phyloP scores from a whole-genome alignment of 1,140 invertebrate species.

The Saccostrea echinata region DNA sequence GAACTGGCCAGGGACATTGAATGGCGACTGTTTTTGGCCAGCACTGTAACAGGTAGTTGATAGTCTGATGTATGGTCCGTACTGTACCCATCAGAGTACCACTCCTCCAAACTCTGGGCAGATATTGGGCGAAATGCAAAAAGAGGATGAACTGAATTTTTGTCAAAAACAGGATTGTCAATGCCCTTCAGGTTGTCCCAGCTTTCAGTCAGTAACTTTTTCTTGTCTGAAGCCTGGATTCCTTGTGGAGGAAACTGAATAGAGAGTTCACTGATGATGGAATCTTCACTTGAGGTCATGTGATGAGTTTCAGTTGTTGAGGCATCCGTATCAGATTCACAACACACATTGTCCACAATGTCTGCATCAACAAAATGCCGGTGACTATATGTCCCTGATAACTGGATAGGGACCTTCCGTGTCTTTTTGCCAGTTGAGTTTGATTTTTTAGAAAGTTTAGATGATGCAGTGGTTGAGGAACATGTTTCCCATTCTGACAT shows the following conservation, averaged over 20 bases:
- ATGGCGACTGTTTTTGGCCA: slow-evolving; percentile 55
- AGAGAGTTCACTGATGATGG: slow-evolving; percentile 33
- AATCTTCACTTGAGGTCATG: slow-evolving; percentile 39
- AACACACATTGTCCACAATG: slow-evolving; percentile 40
- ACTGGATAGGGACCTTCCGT: slow-evolving; percentile 56
- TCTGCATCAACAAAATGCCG: slow-evolving; percentile 63
- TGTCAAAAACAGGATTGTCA: slow-evolving; percentile 49
- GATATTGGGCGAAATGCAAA: slow-evolving; percentile 60
- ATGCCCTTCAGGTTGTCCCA: slow-evolving; percentile 62
- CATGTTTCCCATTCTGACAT: slow-evolving; percentile 50
- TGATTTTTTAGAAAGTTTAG: slow-evolving; percentile 44
- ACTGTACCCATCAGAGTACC: slow-evolving; percentile 67
- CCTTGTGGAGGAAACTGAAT: slow-evolving; percentile 51
- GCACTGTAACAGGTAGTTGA: slow-evolving; percentile 61
- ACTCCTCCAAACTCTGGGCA: slow-evolving; percentile 61
- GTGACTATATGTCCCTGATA: slow-evolving; percentile 67
- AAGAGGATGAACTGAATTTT: slow-evolving; percentile 57
- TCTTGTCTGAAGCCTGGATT: slow-evolving; percentile 51
- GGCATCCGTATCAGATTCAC: slow-evolving; percentile 58
- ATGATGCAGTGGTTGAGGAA: slow-evolving; percentile 55
- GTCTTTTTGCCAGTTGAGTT: slow-evolving; percentile 45
- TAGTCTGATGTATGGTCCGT: slow-evolving; percentile 61
- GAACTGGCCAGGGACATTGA: slow-evolving; percentile 50
- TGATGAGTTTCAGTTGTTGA: slow-evolving; percentile 53
- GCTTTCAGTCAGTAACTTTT: slow-evolving; percentile 64